These are phyloP conservation scores for Rhabdophis nuchalis DNA, from an alignment of 2,797 vertebrate genomes.

Conservation along the genomic window DNA sequence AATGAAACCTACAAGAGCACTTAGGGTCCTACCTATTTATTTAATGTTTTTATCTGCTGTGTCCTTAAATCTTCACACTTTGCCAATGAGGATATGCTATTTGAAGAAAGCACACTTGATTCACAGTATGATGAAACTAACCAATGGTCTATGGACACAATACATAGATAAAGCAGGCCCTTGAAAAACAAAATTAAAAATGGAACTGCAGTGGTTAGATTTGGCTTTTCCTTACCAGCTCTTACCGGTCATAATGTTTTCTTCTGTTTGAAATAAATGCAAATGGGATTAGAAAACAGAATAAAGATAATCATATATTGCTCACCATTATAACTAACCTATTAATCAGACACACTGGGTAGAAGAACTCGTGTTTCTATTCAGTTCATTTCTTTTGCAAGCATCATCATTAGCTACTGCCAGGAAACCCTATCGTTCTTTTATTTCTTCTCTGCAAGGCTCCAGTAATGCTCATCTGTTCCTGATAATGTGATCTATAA, in stretches of 20 bases:
- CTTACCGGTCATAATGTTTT: not conserved
- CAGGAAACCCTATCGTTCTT: conserved; percentile 23
- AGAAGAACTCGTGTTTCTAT: conserved; percentile 6
- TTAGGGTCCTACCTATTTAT: not conserved
- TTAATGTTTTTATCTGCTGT: conserved; percentile 21
- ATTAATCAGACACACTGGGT: conserved; percentile 24
- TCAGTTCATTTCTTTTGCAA: conserved; percentile 18
- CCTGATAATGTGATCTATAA: not conserved
- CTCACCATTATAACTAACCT: conserved; percentile 21
- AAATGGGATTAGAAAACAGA: conserved; percentile 27
- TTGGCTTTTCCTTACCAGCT: not conserved
- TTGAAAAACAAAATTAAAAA: not conserved
- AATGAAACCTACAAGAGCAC: not conserved
- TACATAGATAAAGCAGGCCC: not conserved
- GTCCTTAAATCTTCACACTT: conserved; percentile 46
- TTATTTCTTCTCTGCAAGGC: conserved; percentile 10
- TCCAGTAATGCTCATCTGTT: not conserved
- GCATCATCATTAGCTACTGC: conserved; percentile 18
- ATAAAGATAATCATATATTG: conserved; percentile 23
- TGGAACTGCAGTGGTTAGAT: not conserved
- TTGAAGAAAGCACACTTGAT: conserved; percentile 21
- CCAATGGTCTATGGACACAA: conserved; percentile 22
- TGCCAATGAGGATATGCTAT: not conserved
- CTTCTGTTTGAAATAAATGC: conserved; percentile 8
- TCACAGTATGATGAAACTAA: conserved; percentile 5